These are phyloP conservation scores for Blastobasis adustella DNA, from an alignment of 2,888 invertebrate genomes.

Conservation along the genomic window DNA sequence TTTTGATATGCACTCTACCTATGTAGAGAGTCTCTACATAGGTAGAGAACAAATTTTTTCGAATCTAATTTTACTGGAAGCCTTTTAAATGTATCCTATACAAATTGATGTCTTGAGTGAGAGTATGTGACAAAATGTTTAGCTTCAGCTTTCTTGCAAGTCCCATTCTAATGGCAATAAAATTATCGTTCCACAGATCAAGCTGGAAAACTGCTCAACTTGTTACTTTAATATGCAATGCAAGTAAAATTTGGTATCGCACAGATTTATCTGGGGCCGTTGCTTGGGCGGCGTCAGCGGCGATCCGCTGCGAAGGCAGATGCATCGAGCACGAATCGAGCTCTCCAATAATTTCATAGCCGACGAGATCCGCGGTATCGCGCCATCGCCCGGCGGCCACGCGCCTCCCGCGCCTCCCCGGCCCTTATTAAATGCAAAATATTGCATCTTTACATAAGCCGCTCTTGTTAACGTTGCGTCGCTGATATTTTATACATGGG, in stretches of 20 bases:
- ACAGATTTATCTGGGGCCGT: conserved; percentile 49
- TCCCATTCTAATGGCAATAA: conserved; percentile 2
- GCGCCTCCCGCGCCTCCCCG: conserved; percentile 24
- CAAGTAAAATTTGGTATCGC: conserved; percentile 41
- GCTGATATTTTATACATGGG: conserved; percentile 52
- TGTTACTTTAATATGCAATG: conserved; percentile 21
- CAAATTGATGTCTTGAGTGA: too few relatives aligned
- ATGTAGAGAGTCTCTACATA: too few relatives aligned
- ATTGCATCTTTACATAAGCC: conserved; percentile 59
- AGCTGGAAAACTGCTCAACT: conserved; percentile 19
- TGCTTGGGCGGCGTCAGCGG: conserved; percentile 36
- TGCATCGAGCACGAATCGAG: conserved; percentile 67
- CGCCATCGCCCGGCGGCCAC: conserved; percentile 63
- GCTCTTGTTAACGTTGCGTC: conserved; percentile 66
- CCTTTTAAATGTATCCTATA: too few relatives aligned
- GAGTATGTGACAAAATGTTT: too few relatives aligned
- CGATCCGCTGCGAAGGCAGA: conserved; percentile 41
- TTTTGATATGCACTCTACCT: too few relatives aligned
- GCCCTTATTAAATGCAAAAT: conserved; percentile 70
- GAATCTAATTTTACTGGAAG: too few relatives aligned
- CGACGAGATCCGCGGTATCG: conserved; percentile 50
- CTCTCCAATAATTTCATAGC: conserved; percentile 71
- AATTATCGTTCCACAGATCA: conserved; percentile 12
- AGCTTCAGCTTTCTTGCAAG: too few relatives aligned
- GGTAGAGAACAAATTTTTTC: too few relatives aligned